Evolutionary conservation across 2,888 invertebrate genomes (phyloP).

Genomic region (Chrysopilus asiliformis): DNA sequence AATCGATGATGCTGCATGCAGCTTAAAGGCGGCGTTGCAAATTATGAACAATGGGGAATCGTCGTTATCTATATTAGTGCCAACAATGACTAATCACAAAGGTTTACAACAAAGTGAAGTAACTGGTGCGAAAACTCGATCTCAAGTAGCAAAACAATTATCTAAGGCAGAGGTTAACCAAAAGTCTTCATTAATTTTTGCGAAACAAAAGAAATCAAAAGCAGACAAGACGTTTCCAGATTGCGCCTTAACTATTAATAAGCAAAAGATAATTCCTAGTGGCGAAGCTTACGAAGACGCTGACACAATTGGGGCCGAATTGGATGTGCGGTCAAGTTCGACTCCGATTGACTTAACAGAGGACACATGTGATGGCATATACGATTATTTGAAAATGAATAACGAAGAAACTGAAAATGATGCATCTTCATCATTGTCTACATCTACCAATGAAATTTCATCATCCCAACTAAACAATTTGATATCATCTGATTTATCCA

Average conservation of each 20-base stretch:
- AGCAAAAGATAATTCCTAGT: neutral
- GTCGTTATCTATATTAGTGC: neutral
- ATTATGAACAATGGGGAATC: neutral
- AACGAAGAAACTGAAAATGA: neutral
- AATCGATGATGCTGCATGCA: slow-evolving; percentile 22
- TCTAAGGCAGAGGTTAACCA: no score
- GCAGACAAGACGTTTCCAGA: slow-evolving; percentile 1
- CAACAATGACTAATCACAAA: neutral
- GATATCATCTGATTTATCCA: no score
- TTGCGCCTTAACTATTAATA: slow-evolving; percentile 2
- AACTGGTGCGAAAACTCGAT: slow-evolving; percentile 21
- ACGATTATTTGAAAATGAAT: slow-evolving; percentile 4
- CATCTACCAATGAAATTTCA: no score
- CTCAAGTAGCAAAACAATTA: slow-evolving; percentile 30
- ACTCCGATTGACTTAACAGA: slow-evolving; percentile 17
- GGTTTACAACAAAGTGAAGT: slow-evolving; percentile 5
- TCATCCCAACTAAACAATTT: no score
- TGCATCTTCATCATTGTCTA: no score
- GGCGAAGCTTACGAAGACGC: neutral
- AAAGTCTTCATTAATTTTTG: no score
- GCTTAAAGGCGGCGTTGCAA: neutral
- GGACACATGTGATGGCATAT: slow-evolving; percentile 18
- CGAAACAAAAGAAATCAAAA: slow-evolving; percentile 3
- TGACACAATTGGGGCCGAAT: slow-evolving; percentile 5
- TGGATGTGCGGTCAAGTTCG: slow-evolving; percentile 11